Conservation (phyloP, 1,140 invertebrate genomes). For the Cydia amplana region DNA sequence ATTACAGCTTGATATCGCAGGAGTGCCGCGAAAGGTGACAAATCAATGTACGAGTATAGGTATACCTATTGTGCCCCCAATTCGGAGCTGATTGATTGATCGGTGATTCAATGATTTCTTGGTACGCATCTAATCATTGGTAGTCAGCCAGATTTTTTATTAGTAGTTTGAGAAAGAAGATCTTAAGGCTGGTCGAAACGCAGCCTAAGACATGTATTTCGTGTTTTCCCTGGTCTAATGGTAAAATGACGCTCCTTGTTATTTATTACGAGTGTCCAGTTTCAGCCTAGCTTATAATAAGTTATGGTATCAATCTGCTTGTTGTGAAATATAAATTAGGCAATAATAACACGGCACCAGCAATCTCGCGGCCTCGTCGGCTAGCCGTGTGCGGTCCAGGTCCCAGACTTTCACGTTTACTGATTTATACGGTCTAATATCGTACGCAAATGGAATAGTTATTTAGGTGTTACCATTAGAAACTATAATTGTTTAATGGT, state of each 20-base stretch:
- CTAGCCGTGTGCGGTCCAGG: neutral
- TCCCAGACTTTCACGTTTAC: constrained; percentile 1
- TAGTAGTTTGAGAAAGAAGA: neutral
- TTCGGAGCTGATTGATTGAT: no score
- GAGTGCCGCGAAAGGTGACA: neutral
- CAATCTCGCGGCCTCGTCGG: constrained; percentile 10
- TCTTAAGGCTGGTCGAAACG: no score
- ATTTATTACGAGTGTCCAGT: neutral
- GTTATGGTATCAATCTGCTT: neutral
- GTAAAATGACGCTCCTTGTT: no score
- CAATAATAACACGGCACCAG: neutral
- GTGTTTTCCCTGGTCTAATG: no score
- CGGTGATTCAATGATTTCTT: constrained; percentile 4
- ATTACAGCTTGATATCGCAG: neutral
- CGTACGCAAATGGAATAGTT: neutral
- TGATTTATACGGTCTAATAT: constrained; percentile 4
- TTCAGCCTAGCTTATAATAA: neutral
- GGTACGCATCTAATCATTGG: neutral
- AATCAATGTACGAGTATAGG: neutral
- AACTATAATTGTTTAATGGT: neutral
- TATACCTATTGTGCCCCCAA: neutral
- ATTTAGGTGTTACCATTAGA: neutral
- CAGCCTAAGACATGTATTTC: no score
- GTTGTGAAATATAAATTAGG: constrained; percentile 14
- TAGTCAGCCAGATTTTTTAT: neutral